Evolutionary conservation across 2,797 vertebrate species (phyloP), one percentile per base, ranked within the genome.

Genomic region (Liasis olivaceus): DNA sequence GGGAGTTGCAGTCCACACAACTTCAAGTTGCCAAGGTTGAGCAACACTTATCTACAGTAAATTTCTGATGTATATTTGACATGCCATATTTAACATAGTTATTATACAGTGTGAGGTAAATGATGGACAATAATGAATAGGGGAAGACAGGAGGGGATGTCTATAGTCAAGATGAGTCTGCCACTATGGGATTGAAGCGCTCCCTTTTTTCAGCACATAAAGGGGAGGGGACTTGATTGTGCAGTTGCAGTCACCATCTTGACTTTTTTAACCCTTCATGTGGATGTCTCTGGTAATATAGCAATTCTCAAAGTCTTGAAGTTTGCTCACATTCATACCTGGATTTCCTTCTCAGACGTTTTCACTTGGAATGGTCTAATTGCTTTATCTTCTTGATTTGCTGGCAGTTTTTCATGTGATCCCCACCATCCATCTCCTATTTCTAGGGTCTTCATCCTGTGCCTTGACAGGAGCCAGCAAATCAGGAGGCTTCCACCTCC

Each of bases 401-500:
- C 93, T 2, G 85, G 42, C 0, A 96, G 94, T 93, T 95, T 98
- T 92, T 97, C 93, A 2, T 98, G 98, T 22, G 96, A 92, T 24
- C 98, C 98, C 98, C 98, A 99, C 98, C 98, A 99, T 86, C 98
- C 98, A 17, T 98, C 97, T 0, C 98, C 98, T 77, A 98, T 92
- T 56, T 98, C 98, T 85, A 99, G 95, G 13, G 92, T 98, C 95
- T 96, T 97, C 54, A 94, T 96, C 92, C 91, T 97, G 85, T 89
- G 96, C 72, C 94, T 97, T 89, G 94, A 95, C 17, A 96, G 62
- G 11, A 97, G n/a, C 96, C 98, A 98, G 87, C 95, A 97, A 86
- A 98, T 94, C 92, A 98, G 92, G 31, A 98, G 20, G 4, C 97
- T 97, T 56, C 98, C 98, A 54, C 96, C 90, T 63, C 97, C 98